phyloP scores from a whole-genome alignment of 2,797 vertebrate genomes.

The Megalops cyprinoides region DNA sequence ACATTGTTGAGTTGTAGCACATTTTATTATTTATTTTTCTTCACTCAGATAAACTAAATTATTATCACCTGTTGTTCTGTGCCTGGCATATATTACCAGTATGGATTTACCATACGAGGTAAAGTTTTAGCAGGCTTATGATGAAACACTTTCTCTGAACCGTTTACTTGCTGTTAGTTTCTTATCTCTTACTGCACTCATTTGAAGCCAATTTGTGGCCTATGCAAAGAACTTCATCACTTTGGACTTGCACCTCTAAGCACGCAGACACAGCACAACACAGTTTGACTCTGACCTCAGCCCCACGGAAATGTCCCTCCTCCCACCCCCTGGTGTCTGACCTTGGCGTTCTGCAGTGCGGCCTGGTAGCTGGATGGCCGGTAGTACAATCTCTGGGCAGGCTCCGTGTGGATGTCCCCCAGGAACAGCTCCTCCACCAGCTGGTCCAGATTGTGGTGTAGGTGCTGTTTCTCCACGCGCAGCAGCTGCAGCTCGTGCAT shows the following conservation, averaged over 20 bases:
- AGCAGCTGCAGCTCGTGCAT: conserved; percentile 97
- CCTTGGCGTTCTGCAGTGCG: conserved; percentile 91
- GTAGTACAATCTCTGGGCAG: conserved; percentile 88
- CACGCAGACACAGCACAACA: neutral
- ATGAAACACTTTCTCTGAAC: too few species aligned
- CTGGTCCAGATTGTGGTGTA: conserved; percentile 89
- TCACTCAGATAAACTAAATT: too few species aligned
- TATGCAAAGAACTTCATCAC: neutral
- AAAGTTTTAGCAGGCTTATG: too few species aligned
- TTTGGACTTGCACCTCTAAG: neutral
- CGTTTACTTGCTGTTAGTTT: too few species aligned
- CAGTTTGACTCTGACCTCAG: neutral
- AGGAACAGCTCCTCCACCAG: conserved; percentile 94
- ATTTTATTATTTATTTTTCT: too few species aligned
- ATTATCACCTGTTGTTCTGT: too few species aligned
- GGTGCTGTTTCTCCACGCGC: conserved; percentile 91
- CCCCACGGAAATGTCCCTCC: neutral
- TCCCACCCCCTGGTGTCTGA: too few species aligned
- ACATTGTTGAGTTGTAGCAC: too few species aligned
- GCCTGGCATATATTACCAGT: too few species aligned
- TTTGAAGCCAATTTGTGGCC: neutral
- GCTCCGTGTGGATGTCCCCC: conserved; percentile 91
- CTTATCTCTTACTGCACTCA: too few species aligned
- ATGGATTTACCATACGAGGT: too few species aligned
- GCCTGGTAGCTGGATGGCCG: conserved; percentile 93